Percentiles rank a stretch among this genome's conserved stretches.
These are phyloP conservation scores for Pteromalus puparum DNA, from an alignment of 1,140 invertebrate species.

Conservation along the genomic window DNA sequence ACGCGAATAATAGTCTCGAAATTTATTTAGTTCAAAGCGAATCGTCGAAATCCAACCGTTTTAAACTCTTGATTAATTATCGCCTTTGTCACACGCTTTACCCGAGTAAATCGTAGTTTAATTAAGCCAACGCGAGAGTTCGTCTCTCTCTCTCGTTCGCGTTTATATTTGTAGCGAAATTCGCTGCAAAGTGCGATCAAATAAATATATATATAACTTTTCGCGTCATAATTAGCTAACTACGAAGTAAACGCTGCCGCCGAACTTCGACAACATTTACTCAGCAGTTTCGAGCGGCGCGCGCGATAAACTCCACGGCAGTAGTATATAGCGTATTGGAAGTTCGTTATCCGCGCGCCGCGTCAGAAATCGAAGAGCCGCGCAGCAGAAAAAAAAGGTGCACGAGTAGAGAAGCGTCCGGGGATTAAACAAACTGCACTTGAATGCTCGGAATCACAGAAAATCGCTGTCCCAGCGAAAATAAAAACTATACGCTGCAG, in stretches of 20 bases:
- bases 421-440: conserved; percentile 2
- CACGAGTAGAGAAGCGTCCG: not conserved
- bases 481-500: not conserved
- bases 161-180: not conserved
- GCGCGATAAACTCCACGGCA: conserved; percentile 3
- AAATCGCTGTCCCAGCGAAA: conserved; percentile 21
- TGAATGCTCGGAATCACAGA: conserved; percentile 18
- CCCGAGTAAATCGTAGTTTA: not conserved
- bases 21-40: not conserved
- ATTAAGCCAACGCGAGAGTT: not conserved
- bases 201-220: not conserved
- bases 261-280: not conserved
- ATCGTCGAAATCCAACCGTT: not conserved
- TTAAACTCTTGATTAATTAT: not conserved
- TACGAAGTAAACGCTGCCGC: not conserved
- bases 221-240: not conserved
- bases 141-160: not conserved
- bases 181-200: not conserved
- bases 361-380: not conserved
- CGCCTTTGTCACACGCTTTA: too few relatives aligned
- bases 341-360: conserved; percentile 12
- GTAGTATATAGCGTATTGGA: conserved; percentile 26
- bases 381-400: not conserved
- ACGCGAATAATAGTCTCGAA: not conserved
- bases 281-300: not conserved